These are phyloP conservation scores for Ficedula albicollis DNA, from an alignment of 2,797 vertebrate genomes.

Conservation along the genomic window DNA sequence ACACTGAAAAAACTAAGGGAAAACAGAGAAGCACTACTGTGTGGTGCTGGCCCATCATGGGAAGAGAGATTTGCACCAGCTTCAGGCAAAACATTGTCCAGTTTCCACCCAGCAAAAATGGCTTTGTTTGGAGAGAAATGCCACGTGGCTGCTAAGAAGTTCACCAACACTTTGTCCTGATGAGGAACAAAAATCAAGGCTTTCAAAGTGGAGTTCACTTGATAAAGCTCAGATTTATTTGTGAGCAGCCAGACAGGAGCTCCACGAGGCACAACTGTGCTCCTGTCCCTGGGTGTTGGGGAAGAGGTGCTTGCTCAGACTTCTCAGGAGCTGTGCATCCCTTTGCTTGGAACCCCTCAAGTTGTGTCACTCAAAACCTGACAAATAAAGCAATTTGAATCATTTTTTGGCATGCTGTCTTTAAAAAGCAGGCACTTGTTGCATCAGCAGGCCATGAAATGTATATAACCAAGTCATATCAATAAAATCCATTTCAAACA, in stretches of 20 bases:
- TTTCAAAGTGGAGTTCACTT: not conserved
- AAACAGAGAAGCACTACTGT: not conserved
- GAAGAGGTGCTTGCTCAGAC: not conserved
- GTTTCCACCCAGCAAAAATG: not conserved
- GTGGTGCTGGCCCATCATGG: not conserved
- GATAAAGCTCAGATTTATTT: not conserved
- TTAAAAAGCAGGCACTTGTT: not conserved
- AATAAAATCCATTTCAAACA: not conserved
- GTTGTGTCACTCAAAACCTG: not conserved
- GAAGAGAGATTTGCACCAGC: not conserved
- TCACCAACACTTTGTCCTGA: not conserved
- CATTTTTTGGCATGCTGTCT: not conserved
- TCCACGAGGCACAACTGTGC: rapidly evolving
- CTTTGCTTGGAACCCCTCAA: not conserved
- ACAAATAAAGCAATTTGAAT: not conserved
- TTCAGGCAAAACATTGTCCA: not conserved
- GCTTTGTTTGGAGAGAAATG: not conserved
- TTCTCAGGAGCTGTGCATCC: not conserved
- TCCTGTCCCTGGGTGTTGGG: not conserved
- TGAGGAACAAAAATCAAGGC: not conserved
- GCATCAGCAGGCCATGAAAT: not conserved
- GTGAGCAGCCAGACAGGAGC: not conserved
- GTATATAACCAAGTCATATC: not conserved
- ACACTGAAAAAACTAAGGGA: not conserved
- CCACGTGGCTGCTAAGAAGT: not conserved